Evolutionary conservation across 2,113 vertebrate genomes (phyloP).

Genomic region (Rhinoptilus africanus): DNA sequence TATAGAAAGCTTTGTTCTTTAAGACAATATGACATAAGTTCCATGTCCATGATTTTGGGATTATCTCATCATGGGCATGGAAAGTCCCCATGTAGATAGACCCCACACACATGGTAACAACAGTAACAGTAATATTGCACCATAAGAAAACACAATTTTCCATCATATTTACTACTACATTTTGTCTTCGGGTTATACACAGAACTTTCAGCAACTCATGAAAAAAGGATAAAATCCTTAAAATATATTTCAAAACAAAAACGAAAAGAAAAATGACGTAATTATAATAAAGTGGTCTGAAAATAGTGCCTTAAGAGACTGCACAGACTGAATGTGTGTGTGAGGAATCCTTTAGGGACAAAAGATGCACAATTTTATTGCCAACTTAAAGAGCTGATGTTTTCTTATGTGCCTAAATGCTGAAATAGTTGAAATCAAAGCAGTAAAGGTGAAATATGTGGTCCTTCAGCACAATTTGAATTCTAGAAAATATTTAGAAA

Average conservation of each 20-base stretch:
- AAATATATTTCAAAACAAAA: neutral
- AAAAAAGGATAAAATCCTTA: neutral
- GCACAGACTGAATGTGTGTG: neutral
- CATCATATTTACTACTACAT: neutral
- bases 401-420: neutral
- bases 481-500: neutral
- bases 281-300: neutral
- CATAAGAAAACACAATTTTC: neutral
- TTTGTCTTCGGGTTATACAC: neutral
- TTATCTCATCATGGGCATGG: neutral
- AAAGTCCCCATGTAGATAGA: fast-evolving
- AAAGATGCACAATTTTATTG: neutral
- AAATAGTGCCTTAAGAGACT: neutral
- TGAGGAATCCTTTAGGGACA: neutral
- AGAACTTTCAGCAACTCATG: neutral
- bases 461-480: neutral
- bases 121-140: neutral
- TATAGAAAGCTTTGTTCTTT: neutral
- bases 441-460: neutral
- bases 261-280: neutral
- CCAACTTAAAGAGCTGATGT: neutral
- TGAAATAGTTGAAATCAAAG: neutral
- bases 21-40: neutral
- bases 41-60: neutral
- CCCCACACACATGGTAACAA: neutral